Base-by-base conservation (phyloP, 2,888 invertebrate species). In the Acronicta aceris region DNA sequence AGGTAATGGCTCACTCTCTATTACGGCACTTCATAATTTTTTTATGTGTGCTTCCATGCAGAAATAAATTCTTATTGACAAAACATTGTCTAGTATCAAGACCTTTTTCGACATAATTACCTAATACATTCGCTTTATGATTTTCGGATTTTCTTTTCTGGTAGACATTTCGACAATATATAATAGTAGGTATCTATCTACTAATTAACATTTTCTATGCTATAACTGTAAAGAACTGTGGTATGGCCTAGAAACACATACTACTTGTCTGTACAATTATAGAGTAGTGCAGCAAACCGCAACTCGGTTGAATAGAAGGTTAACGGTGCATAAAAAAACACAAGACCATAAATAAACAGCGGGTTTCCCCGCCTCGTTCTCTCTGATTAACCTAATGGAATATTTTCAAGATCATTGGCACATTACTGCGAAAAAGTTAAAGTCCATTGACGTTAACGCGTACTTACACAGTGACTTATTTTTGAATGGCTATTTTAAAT, bases 401-500 rank as follows among this genome's bases (percentile, higher is more conserved):
- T 13, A 57, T 66, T 66, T 69, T 69, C 49, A 71, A 69, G 60
- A 71, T 71, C 38, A 60, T 56, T 60, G 27, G 45, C 45, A 56
- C 21, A 17, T 7, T 40, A 47, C 7, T 15, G 65, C 42, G 55
- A 52, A 55, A 41, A 38, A 38, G 12, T 30, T 36, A 4, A 36
- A 7, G 1, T 5, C 33, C 21, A 38, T 38, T 42, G 15, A 9
- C 30, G 42, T 27, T 64, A 42, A 68, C 70, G 21, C 4, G 21
- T 21, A 21, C 12, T 33, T 33, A 33, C 33, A 12, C 33, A 33
- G 33, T 33, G 33, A 41, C 51, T 21, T 25, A 45, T 53, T 53
- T 53, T 45, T 38, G 9, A 33, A 43, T n/a, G 13, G 33, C 12
- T 36, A 53, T 45, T 53, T 43, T 15, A 10, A 33, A 53, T n/a